phyloP scores from a whole-genome alignment of 2,888 invertebrate genomes.

The Synanthedon tipuliformis region DNA sequence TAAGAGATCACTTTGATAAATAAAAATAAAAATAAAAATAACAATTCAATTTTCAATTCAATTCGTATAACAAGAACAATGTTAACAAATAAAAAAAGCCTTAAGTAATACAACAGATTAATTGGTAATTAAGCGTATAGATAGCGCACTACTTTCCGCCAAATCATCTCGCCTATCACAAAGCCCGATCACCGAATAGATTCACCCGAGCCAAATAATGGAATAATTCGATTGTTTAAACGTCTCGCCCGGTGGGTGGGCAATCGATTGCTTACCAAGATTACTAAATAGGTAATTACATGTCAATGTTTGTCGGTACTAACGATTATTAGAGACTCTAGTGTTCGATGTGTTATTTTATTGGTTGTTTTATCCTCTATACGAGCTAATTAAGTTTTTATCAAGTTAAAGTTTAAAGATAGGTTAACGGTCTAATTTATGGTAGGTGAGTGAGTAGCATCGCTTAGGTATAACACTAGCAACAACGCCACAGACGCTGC shows the following conservation, averaged over 20 bases:
- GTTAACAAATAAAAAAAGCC: no score
- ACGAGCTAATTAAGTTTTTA: no score
- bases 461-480: no score
- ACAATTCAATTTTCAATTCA: no score
- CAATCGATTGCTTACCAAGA: slow-evolving; percentile 27
- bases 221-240: slow-evolving; percentile 45
- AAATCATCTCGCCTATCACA: slow-evolving; percentile 42
- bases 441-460: no score
- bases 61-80: no score
- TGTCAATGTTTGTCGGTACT: slow-evolving; percentile 23
- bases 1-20: no score
- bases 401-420: no score
- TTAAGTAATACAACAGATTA: slow-evolving; percentile 13
- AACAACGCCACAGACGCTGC: no score
- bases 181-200: slow-evolving; percentile 48
- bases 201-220: slow-evolving; percentile 54
- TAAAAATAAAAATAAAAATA: no score
- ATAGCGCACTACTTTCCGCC: slow-evolving; percentile 25
- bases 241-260: slow-evolving; percentile 39
- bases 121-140: slow-evolving; percentile 32
- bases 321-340: slow-evolving; percentile 22
- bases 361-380: no score
- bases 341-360: slow-evolving; percentile 6
- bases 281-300: slow-evolving; percentile 40
- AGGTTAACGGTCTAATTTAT: no score